Base-by-base conservation (phyloP, 2,888 invertebrate species). In the Dastarcus helophoroides region DNA sequence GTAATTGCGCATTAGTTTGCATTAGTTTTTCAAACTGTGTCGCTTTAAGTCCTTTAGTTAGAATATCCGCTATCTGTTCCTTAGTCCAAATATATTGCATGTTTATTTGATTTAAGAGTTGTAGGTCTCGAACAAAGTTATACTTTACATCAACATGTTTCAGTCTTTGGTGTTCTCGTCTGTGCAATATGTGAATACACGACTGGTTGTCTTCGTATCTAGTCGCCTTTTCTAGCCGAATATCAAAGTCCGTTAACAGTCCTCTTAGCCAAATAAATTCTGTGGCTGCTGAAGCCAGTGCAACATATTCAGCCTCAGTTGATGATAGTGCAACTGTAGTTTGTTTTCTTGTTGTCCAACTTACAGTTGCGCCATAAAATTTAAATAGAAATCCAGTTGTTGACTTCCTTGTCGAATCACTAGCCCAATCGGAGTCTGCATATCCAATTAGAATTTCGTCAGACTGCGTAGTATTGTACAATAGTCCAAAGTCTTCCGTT, bases 291-390 rank as follows among this genome's bases (percentile, higher is more conserved):
- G 27, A 37, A 8, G 45, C 39, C 12, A 51, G 29, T 2, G 51
- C 49, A 3, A 53, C 32, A 36, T 50, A 53, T 33, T 55, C 50
- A 3, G 53, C 47, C 37, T 53, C 52, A 8, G 52, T 51, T 1
- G 48, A 48, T n/a, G 53, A 53, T 1, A 50, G 26, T 1, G 48
- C 41, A 3, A 51, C 50, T 14, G 40, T 29, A 9, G 33, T 32
- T 35, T 55, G 55, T 35, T 41, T 51, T 25, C 40, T 48, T 5
- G 50, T 46, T 4, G 31, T 29, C 54, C 52, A 56, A 16, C 32
- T 31, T 2, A 53, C 42, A 0, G 45, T 43, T 16, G 35, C 37
- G 11, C 47, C 48, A 32, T 34, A 42, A 0, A 51, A 29, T 32
- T 37, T 25, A 15, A 50, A 34, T 11, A 49, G 9, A 29, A 39